Base-by-base conservation (phyloP, 2,113 vertebrate species). In the Coregonus clupeaformis region DNA sequence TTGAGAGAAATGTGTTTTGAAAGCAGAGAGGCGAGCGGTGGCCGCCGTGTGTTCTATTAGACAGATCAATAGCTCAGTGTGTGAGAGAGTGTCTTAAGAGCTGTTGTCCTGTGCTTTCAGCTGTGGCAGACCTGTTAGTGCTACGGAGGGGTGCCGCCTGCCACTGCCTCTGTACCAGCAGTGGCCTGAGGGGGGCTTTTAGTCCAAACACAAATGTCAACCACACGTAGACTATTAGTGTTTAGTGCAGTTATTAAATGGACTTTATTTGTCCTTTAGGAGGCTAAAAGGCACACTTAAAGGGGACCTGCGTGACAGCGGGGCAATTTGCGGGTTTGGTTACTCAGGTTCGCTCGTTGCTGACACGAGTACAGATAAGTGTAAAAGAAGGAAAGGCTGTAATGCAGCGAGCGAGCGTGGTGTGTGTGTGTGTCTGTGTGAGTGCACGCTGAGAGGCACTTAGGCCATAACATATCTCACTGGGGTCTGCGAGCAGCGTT, bases 41-140 rank as follows among this genome's bases (percentile, higher is more conserved):
- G 90, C 88, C 88, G 90, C 85, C 91, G 91, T 91, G 92, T 90
- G 93, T 94, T 92, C 91, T 94, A 93, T 93, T 92, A 93, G 89
- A 88, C 75, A 79, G 94, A 96, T 97, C 95, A 87, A 95, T 96
- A 95, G 88, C 91, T 92, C 82, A 68, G 94, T 94, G 94, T 95
- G 93, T 92, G 92, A 92, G 88, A 93, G 94, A 94, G 92, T 94
- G 95, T 95, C 94, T 96, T 95, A 95, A 96, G 95, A 95, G 94
- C 92, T 92, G 91, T 91, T 94, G 93, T 93, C 84, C 7, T 94
- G 88, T 93, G 92, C 94, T 94, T 85, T 91, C 87, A 89, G 93
- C 92, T 91, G 87, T 93, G 92, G 92, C 91, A 90, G 92, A 95
- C 94, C 95, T 94, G 90, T 94, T 94, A 94, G 92, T 94, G 90